Evolutionary conservation across 1,140 invertebrate genomes (phyloP).

Genomic region (Psilanteris sp.): DNA sequence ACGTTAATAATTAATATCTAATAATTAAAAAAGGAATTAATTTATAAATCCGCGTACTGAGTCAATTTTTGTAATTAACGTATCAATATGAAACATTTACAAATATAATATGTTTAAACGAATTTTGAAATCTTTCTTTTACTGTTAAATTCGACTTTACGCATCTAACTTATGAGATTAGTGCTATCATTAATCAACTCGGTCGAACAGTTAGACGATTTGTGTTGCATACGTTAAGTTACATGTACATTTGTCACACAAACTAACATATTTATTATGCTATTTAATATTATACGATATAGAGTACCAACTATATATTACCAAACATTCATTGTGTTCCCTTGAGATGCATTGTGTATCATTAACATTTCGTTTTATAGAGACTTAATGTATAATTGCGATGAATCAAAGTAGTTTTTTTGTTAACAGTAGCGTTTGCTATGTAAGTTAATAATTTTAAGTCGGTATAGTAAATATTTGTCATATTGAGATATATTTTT

Average conservation of each 20-base stretch:
- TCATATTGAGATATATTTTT: too few relatives aligned
- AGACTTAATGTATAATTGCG: too few relatives aligned
- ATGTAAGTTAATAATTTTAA: too few relatives aligned
- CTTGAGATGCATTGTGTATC: slow-evolving; percentile 41
- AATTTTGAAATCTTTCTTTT: too few relatives aligned
- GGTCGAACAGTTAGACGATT: slow-evolving; percentile 26
- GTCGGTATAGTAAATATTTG: too few relatives aligned
- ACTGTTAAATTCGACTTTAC: neutral
- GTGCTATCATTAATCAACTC: slow-evolving; percentile 30
- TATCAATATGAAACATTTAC: too few relatives aligned
- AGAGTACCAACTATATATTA: slow-evolving; percentile 13
- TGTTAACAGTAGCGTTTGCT: too few relatives aligned
- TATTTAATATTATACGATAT: slow-evolving; percentile 43
- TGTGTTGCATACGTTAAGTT: slow-evolving; percentile 30
- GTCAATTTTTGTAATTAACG: too few relatives aligned
- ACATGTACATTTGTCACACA: slow-evolving; percentile 46
- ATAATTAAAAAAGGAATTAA: too few relatives aligned
- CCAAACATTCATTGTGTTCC: slow-evolving; percentile 45
- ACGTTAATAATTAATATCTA: too few relatives aligned
- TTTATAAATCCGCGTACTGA: too few relatives aligned
- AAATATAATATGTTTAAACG: neutral
- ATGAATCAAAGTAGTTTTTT: too few relatives aligned
- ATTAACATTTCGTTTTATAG: slow-evolving; percentile 30
- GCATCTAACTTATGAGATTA: slow-evolving; percentile 30
- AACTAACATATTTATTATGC: slow-evolving; percentile 50